Evolutionary conservation across 2,113 vertebrate species (phyloP), one percentile per base, ranked within the genome.

Genomic region (Hemichromis elongatus): DNA sequence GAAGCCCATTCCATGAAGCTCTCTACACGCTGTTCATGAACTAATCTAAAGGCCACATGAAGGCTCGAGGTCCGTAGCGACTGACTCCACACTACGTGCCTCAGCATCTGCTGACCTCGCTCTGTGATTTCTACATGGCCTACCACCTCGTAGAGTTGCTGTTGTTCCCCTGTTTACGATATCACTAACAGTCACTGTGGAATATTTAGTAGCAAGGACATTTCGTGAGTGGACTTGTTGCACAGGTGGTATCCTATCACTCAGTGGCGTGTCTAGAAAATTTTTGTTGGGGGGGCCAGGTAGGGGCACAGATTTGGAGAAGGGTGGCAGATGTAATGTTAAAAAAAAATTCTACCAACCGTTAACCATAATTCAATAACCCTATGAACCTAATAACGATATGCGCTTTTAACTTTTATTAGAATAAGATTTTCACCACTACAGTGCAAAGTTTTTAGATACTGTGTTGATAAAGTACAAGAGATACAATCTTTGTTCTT

Each of bases 1-100:
- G 59, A 63, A 63, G 59, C 4, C 59, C 19, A 13, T 35, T 63
- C 18, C 2, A 63, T 37, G 33, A 63, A 63, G 30, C 0, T 63
- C 59, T 63, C 30, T 0, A 7, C 59, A 63, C 1, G 0, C 10
- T 63, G 59, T 63, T 63, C 59, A 0, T 21, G 19, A 63, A 63
- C 33, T 63, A 37, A 63, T 37, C 33, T 13, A 63, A 37, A 63
- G 59, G 19, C 59, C n/a, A n/a, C 33, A 13, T 63, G 10, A 63
- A 63, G 59, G 37, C 59, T 63, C 33, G 59, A 63, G 33, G 59
- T 63, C 59, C 37, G 33, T 37, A 4, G 10, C 35, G 59, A 13
- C 21, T 2, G 2, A 37, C 59, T 13, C 10, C 33, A 63, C 33
- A 37, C 19, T 21, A n/a, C n/a, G 19, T 37, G 10, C 33, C 59